phyloP scores from a whole-genome alignment of 2,888 invertebrate species.

The Baronia brevicornis region DNA sequence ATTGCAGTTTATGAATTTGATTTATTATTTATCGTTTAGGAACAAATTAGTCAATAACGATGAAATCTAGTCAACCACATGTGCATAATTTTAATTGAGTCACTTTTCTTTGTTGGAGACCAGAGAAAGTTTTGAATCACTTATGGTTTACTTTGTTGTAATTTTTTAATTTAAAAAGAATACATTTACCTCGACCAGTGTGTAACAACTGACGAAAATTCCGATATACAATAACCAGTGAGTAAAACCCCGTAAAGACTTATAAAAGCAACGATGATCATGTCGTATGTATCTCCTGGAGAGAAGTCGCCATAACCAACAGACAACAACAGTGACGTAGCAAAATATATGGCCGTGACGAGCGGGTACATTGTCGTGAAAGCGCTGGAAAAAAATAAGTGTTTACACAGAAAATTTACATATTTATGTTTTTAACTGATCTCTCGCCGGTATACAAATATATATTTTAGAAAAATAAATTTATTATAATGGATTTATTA shows the following conservation, averaged over 20 bases:
- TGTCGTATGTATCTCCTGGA: conserved; percentile 60
- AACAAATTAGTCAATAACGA: too few relatives aligned
- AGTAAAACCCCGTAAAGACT: conserved; percentile 63
- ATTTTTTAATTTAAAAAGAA: too few relatives aligned
- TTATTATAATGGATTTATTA: conserved; percentile 1
- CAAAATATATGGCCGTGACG: conserved; percentile 61
- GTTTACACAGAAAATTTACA: too few relatives aligned
- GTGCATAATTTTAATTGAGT: too few relatives aligned
- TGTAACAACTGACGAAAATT: conserved; percentile 66
- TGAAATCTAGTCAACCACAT: too few relatives aligned
- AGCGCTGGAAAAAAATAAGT: conserved; percentile 15
- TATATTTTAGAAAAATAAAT: neutral
- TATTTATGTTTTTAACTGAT: too few relatives aligned
- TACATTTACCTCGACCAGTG: conserved; percentile 55
- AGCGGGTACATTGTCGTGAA: conserved; percentile 49
- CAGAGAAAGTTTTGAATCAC: too few relatives aligned
- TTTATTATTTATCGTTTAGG: too few relatives aligned
- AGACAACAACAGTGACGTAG: conserved; percentile 54
- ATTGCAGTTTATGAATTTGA: too few relatives aligned
- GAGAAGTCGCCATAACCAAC: conserved; percentile 66
- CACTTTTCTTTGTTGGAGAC: too few relatives aligned
- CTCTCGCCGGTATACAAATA: too few relatives aligned
- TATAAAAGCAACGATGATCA: conserved; percentile 60
- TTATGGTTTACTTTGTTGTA: too few relatives aligned
- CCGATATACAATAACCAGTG: conserved; percentile 68